A percentile compares a stretch with the other conserved stretches of the same genome.
Conservation (phyloP, 2,113 vertebrate species). For the Oenanthe oenanthe region DNA sequence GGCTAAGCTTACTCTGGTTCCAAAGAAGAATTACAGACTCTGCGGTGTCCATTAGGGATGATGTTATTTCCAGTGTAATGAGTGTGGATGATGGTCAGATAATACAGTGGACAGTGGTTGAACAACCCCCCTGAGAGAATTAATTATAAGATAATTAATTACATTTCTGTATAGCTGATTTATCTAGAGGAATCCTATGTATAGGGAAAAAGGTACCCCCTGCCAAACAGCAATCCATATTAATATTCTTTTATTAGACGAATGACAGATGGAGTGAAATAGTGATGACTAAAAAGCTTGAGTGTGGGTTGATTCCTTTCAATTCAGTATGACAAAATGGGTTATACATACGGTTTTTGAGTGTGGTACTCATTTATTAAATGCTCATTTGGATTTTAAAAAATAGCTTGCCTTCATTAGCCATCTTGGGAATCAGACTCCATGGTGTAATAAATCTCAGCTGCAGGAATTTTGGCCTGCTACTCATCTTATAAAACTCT, state of each 20-base stretch:
- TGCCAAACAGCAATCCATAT: background rate
- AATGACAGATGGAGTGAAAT: conserved; percentile 47
- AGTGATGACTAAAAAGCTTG: conserved; percentile 26
- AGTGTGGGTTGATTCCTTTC: conserved; percentile 54
- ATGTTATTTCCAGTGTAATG: background rate
- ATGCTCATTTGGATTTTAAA: conserved; percentile 52
- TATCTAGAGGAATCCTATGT: background rate
- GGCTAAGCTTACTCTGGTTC: background rate
- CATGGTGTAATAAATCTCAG: conserved; percentile 50
- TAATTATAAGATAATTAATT: background rate
- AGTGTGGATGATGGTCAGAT: background rate
- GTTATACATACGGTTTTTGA: background rate
- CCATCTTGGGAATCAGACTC: conserved; percentile 14
- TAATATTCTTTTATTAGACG: background rate
- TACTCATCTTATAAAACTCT: conserved; percentile 33
- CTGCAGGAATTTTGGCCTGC: conserved; percentile 56
- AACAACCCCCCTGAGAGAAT: background rate
- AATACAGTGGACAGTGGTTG: background rate
- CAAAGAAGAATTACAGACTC: background rate
- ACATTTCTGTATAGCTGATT: background rate
- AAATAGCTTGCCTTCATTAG: conserved; percentile 57
- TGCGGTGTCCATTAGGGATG: background rate
- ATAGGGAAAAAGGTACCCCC: background rate
- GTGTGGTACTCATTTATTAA: conserved; percentile 57
- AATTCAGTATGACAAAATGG: conserved; percentile 19